Evolutionary conservation across 2,888 invertebrate genomes (phyloP).

Genomic region (Asteroscopus sphinx): DNA sequence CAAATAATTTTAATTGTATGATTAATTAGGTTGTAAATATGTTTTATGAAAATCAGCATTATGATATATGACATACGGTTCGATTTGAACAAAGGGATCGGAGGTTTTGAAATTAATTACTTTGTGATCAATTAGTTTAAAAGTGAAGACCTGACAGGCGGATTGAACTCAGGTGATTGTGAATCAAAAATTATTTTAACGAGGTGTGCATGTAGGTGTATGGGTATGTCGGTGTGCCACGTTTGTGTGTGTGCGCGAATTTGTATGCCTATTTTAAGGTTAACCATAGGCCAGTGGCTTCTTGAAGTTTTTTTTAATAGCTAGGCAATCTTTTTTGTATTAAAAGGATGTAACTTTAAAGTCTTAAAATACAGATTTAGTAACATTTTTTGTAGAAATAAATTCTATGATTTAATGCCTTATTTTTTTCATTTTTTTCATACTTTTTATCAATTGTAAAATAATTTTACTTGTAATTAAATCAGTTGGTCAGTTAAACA

Average conservation of each 20-base stretch:
- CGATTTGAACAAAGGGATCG: slow-evolving; percentile 43
- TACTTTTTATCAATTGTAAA: no score
- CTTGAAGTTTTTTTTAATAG: neutral
- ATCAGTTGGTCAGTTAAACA: no score
- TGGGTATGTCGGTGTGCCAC: neutral
- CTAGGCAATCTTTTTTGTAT: neutral
- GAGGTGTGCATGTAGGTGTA: slow-evolving; percentile 7
- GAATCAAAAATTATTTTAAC: slow-evolving; percentile 26
- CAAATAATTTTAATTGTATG: slow-evolving; percentile 71
- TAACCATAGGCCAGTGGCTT: neutral
- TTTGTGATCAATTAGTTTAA: slow-evolving; percentile 54
- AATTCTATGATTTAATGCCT: no score
- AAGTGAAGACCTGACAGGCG: slow-evolving; percentile 46
- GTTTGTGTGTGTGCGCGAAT: neutral
- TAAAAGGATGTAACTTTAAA: no score
- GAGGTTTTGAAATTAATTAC: slow-evolving; percentile 46
- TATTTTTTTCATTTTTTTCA: no score
- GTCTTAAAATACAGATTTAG: no score
- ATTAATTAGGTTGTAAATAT: slow-evolving; percentile 64
- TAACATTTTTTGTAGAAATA: no score
- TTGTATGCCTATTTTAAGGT: neutral
- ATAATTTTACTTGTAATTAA: no score
- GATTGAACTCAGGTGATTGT: slow-evolving; percentile 33
- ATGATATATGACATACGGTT: slow-evolving; percentile 49
- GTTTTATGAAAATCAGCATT: slow-evolving; percentile 55